These are phyloP conservation scores for Apocheima hispidaria DNA, from an alignment of 2,888 invertebrate genomes.

Conservation along the genomic window DNA sequence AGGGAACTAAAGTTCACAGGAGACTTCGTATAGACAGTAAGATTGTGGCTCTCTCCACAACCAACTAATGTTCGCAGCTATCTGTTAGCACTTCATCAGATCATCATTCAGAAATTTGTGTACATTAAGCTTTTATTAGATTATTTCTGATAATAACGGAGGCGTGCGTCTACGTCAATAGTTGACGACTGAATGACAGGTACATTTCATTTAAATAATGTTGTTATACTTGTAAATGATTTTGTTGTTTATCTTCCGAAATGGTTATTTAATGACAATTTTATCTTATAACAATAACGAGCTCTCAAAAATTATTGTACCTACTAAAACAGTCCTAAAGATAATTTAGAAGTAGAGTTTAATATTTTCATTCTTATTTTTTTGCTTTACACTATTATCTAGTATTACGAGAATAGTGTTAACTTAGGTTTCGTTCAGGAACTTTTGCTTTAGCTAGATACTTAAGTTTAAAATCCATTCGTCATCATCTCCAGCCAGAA, in stretches of 20 bases:
- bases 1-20: too few species aligned
- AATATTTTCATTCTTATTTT: too few species aligned
- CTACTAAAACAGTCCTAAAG: background rate
- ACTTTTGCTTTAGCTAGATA: too few species aligned
- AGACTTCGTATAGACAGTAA: too few species aligned
- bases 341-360: background rate
- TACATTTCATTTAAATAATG: constrained; percentile 14
- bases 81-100: constrained; percentile 16
- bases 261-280: constrained; percentile 14
- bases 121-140: constrained; percentile 29
- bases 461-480: too few species aligned
- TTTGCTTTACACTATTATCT: too few species aligned
- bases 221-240: background rate
- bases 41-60: too few species aligned
- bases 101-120: constrained; percentile 13
- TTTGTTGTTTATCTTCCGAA: constrained; percentile 1
- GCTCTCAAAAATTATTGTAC: background rate
- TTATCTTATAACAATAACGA: constrained; percentile 9
- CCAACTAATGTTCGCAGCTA: constrained; percentile 7
- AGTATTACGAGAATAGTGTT: too few species aligned
- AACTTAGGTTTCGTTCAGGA: too few species aligned
- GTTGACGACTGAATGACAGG: constrained; percentile 29
- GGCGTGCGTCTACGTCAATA: constrained; percentile 32
- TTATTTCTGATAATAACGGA: constrained; percentile 25
- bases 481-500: too few species aligned